A percentile compares a stretch with the other conserved stretches of the same genome.
phyloP scores from a whole-genome alignment of 2,113 vertebrate genomes.

The Clarias magur region DNA sequence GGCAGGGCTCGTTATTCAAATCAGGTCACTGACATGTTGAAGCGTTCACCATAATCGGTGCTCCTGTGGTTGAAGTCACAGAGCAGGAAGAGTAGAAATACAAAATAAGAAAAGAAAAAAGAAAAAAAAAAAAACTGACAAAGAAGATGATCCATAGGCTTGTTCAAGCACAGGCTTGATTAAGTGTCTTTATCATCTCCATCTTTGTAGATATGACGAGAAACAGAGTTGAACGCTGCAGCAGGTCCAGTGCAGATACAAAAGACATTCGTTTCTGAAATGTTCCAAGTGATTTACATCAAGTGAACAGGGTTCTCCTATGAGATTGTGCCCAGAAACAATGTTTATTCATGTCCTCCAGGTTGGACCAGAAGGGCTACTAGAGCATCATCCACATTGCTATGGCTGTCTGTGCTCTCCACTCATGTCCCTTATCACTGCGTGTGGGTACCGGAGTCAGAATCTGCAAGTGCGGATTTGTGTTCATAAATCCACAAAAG shows the following conservation, averaged over 20 bases:
- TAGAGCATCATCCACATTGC: neutral
- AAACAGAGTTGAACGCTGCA: conserved; percentile 39
- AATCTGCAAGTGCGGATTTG: conserved; percentile 8
- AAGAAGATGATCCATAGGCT: conserved; percentile 31
- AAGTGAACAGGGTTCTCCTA: conserved; percentile 32
- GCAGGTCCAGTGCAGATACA: conserved; percentile 43
- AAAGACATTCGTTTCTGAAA: conserved; percentile 53
- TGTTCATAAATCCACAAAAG: conserved; percentile 23
- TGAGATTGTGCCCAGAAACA: neutral
- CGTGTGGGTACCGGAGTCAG: neutral
- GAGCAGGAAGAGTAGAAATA: conserved; percentile 36
- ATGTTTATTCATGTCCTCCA: neutral
- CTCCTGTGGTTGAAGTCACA: conserved; percentile 22
- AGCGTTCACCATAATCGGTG: neutral
- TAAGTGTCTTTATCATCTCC: conserved; percentile 27
- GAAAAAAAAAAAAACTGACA: neutral
- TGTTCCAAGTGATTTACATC: conserved; percentile 48
- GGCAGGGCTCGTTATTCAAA: conserved; percentile 5
- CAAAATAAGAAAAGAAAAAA: conserved; percentile 14
- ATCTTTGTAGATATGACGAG: conserved; percentile 34
- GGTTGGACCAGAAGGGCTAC: neutral
- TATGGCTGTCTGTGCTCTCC: neutral
- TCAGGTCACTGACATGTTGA: neutral
- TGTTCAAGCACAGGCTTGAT: conserved; percentile 32
- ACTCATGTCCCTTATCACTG: neutral